Evolutionary conservation across 1,140 invertebrate genomes (phyloP), one percentile per base, ranked within the genome.

Genomic region (Lerema accius): DNA sequence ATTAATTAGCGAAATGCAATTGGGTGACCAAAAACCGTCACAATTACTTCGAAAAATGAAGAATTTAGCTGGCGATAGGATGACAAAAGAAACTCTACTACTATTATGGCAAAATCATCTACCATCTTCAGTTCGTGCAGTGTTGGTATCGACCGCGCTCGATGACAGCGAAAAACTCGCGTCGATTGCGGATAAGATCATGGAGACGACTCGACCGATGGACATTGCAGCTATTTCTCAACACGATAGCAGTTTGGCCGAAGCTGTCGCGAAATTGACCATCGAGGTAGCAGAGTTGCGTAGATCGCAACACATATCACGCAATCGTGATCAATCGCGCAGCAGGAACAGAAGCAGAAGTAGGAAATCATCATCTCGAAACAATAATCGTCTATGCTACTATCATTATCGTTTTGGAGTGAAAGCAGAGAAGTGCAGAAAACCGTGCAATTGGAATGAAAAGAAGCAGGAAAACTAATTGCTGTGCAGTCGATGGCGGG

Each of bases 101-200:
- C 39, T 65, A 2, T 4, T 65, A 5, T 65, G 63, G 55, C 63
- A 64, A 42, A 39, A 32, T 19, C 49, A 61, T 9, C 14, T 61
- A 10, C 67, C 63, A 0, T 2, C 23, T 2, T 3, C 48, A 23
- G 55, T 51, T 1, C 55, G 63, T 10, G 23, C 17, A 9, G 48
- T 65, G 0, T 9, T 65, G 5, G 55, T 55, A 4, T 48, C 60
- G 3, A 53, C 16, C 5, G 63, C 58, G 39, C 35, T 10, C 7
- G 58, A 49, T 10, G 17, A 50, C 10, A n/a, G 66, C 7, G 67
- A 69, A 2, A 46, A 67, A 13, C 11, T 73, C 23, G 45, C 65
- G 10, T 10, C 26, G 0, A 65, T 71, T 4, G 65, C 62, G 0
- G 69, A 71, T n/a, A 71, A 71, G 7, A 28, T 68, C 0, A 15